Evolutionary conservation across 2,113 vertebrate genomes (phyloP).

Genomic region (Arvicanthis niloticus): DNA sequence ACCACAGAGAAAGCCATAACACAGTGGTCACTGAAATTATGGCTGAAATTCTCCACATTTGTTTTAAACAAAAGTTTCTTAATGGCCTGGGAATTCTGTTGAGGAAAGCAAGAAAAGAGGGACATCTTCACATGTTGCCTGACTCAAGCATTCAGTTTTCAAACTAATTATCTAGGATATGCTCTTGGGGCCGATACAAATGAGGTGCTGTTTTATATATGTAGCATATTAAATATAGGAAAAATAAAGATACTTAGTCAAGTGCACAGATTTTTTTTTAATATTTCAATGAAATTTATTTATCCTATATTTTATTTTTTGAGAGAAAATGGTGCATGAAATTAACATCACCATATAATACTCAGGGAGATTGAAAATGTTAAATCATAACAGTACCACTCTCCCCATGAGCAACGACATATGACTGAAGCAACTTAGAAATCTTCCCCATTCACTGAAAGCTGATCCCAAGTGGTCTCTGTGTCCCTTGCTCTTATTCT

Average conservation of each 20-base stretch:
- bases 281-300: slow-evolving; percentile 35
- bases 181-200: not conserved
- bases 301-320: slow-evolving; percentile 58
- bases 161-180: slow-evolving; percentile 48
- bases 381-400: not conserved
- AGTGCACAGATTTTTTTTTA: not conserved
- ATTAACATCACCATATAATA: slow-evolving; percentile 45
- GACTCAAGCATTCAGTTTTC: slow-evolving; percentile 29
- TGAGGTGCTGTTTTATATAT: not conserved
- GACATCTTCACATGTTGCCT: not conserved
- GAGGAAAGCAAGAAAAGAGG: slow-evolving; percentile 1
- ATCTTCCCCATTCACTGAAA: not conserved
- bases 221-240: slow-evolving; percentile 31
- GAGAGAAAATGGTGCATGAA: slow-evolving; percentile 57
- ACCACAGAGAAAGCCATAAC: not conserved
- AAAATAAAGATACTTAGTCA: slow-evolving; percentile 22
- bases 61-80: not conserved
- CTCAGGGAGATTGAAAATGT: not conserved
- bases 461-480: not conserved
- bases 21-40: not conserved
- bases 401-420: not conserved
- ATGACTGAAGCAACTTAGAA: not conserved
- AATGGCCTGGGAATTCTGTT: not conserved
- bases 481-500: not conserved
- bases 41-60: not conserved